phyloP scores from a whole-genome alignment of 2,888 invertebrate species.

The Lasioglossum vierecki region DNA sequence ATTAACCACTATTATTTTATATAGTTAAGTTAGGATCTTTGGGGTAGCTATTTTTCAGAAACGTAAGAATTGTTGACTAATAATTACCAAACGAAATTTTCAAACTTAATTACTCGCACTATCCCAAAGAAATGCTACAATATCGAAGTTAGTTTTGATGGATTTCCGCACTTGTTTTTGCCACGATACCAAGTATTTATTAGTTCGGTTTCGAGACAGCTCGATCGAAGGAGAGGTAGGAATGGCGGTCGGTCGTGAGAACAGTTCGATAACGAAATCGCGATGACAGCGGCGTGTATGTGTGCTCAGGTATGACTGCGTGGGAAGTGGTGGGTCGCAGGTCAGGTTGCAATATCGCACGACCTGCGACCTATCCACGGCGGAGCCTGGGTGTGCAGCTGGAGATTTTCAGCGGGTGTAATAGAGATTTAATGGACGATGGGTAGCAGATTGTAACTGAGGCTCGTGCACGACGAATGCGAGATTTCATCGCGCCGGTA shows the following conservation, averaged over 20 bases:
- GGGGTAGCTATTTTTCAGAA: no score
- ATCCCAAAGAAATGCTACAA: no score
- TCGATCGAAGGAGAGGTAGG: slow-evolving; percentile 7
- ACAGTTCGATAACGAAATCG: slow-evolving; percentile 54
- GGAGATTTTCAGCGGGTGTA: slow-evolving; percentile 66
- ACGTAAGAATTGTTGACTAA: no score
- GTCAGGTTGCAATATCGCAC: slow-evolving; percentile 59
- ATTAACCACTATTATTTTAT: no score
- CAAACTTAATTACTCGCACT: no score
- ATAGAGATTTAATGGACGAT: slow-evolving; percentile 68
- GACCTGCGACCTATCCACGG: slow-evolving; percentile 60
- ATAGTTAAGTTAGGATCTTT: no score
- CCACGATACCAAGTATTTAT: not conserved
- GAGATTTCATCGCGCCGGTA: slow-evolving; percentile 49
- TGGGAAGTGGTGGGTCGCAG: slow-evolving; percentile 67
- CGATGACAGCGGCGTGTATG: slow-evolving; percentile 50
- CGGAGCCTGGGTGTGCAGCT: slow-evolving; percentile 46
- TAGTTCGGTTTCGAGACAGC: slow-evolving; percentile 9
- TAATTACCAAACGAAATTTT: no score
- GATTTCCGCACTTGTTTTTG: no score
- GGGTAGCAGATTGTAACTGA: slow-evolving; percentile 68
- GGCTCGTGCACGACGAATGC: slow-evolving; percentile 40
- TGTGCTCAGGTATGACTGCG: slow-evolving; percentile 65
- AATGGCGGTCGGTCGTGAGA: slow-evolving; percentile 48
- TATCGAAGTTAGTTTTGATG: no score